These are phyloP conservation scores for Cyclargus thomasi DNA, from an alignment of 1,140 invertebrate species.

Conservation along the genomic window DNA sequence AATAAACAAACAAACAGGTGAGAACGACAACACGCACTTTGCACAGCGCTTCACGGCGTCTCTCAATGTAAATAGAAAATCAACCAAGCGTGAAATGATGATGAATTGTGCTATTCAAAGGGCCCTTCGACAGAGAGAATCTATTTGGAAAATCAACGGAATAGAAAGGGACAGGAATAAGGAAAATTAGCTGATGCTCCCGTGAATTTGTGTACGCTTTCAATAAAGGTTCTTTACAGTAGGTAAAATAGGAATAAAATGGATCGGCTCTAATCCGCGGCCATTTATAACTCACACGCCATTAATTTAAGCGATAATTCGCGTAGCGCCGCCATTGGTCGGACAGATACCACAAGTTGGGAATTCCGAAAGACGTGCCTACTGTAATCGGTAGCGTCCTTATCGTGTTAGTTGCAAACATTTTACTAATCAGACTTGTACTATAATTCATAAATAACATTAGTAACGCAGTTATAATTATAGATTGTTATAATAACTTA, in stretches of 20 bases:
- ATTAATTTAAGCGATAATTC: constrained; percentile 73
- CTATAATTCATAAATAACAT: no score
- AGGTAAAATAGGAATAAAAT: constrained; percentile 73
- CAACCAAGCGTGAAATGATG: constrained; percentile 69
- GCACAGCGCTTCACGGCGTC: constrained; percentile 3
- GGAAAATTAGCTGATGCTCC: constrained; percentile 66
- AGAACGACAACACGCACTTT: constrained; percentile 17
- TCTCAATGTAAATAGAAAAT: constrained; percentile 53
- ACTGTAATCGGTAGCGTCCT: constrained; percentile 39
- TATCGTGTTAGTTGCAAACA: constrained; percentile 37
- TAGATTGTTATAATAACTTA: no score
- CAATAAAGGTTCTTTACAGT: constrained; percentile 71
- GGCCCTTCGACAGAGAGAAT: constrained; percentile 50
- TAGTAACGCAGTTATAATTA: no score
- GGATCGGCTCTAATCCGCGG: constrained; percentile 66
- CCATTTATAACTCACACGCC: constrained; percentile 74
- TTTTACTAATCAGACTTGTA: constrained; percentile 21
- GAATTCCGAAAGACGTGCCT: constrained; percentile 39
- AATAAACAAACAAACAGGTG: constrained; percentile 28
- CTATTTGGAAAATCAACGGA: constrained; percentile 25
- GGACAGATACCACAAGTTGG: constrained; percentile 45
- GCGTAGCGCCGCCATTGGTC: constrained; percentile 56
- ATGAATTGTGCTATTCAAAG: constrained; percentile 62
- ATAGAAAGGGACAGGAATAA: constrained; percentile 40
- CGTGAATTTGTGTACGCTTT: constrained; percentile 71